A percentile compares a stretch with the other conserved stretches of the same genome.
phyloP scores from a whole-genome alignment of 2,797 vertebrate genomes.

The Taeniopygia guttata region DNA sequence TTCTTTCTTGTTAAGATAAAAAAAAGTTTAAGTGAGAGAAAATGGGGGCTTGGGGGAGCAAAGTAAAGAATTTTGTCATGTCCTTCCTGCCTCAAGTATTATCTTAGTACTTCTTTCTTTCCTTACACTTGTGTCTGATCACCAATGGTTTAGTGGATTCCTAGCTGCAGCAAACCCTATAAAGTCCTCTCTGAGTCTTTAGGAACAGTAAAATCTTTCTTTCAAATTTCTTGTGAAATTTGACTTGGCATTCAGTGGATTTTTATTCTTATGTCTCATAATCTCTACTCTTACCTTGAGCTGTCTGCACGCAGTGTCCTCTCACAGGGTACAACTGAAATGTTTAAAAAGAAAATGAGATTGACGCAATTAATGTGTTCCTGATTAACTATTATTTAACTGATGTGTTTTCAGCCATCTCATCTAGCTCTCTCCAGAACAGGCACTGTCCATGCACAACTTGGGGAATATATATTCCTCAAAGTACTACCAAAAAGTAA shows the following conservation, averaged over 20 bases:
- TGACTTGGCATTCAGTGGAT: background rate
- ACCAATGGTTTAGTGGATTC: background rate
- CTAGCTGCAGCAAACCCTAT: background rate
- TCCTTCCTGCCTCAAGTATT: background rate
- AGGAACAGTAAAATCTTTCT: background rate
- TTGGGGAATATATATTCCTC: background rate
- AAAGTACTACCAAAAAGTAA: background rate
- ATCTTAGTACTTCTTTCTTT: background rate
- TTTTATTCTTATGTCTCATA: background rate
- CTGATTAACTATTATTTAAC: background rate
- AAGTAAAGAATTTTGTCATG: background rate
- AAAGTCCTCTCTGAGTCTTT: background rate
- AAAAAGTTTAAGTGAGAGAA: background rate
- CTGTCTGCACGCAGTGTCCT: background rate
- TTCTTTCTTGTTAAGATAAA: background rate
- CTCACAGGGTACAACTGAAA: background rate
- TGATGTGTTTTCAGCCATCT: background rate
- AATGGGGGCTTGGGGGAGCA: fast-evolving
- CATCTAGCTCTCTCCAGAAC: background rate
- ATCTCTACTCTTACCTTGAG: background rate
- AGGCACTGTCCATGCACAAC: background rate
- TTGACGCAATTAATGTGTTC: background rate
- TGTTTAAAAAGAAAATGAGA: background rate
- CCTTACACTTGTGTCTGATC: background rate
- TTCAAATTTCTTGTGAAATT: background rate